Evolutionary conservation across 2,797 vertebrate species (phyloP), one percentile per base, ranked within the genome.

Genomic region (Gorsachius magnificus): DNA sequence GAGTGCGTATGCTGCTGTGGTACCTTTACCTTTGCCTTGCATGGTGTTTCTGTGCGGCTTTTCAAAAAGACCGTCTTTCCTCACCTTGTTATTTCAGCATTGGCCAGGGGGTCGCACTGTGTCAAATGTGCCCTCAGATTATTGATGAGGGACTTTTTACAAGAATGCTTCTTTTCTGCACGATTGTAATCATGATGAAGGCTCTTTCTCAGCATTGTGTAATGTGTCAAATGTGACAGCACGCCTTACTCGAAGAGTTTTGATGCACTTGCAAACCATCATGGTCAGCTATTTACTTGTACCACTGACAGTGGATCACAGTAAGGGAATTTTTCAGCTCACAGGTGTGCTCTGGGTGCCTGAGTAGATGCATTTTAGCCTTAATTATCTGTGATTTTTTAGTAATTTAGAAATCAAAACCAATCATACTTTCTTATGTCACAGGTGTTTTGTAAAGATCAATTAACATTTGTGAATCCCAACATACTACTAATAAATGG

Each of bases 181-280:
- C 0, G 0, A 15, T 13, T 16, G 2, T 29, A 43, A 25, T 25
- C 6, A 19, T 16, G 13, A 20, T 33, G 29, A 76, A 65, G 29
- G 28, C 16, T 79, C 45, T 60, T 72, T 35, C 13, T 31, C 53
- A 80, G 64, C 17, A 22, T 48, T 79, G 9, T 38, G 28, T 20
- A 28, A n/a, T 3, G 4, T 35, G 13, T 70, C 38, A 81, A 79
- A 82, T 33, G 11, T 16, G 15, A 16, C 35, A 48, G n/a, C 0
- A 2, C 68, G 50, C 26, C 14, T 64, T 53, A 71, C 14, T 54
- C 2, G 1, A 38, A 70, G 19, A 20, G 35, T 57, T 90, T 75
- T 81, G 65, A 16, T 57, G 61, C 9, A 64, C 14, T 24, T 9
- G 14, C 33, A 80, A 41, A n/a, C 29, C 3, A 2, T 54, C 18